Evolutionary conservation across 2,797 vertebrate species (phyloP), one percentile per base, ranked within the genome.

Genomic region (Alauda arvensis): DNA sequence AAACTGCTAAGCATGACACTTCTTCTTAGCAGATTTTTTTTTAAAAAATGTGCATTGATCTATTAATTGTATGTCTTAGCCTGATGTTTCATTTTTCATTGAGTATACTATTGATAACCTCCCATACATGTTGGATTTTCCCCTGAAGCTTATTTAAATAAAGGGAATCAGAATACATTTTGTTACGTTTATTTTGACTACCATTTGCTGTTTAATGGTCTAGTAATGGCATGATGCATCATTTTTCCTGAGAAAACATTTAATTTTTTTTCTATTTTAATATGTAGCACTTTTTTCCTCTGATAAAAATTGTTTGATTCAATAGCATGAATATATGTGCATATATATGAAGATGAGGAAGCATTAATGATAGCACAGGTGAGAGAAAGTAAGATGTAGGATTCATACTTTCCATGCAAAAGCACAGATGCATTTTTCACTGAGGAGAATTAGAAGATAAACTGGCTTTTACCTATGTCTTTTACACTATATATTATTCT

Each of bases 111-210:
- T 56, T 55, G 59, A 63, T 45, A 79, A 43, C 3, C 3, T 46
- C 9, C 14, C 0, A 16, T 6, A 57, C 0, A 12, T 26, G 6
- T 4, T n/a, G 3, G 8, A 10, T 7, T 37, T 56, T 18, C 20
- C 18, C 4, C 21, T 61, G 18, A 5, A 63, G 1, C 3, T 60
- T 77, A 9, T n/a, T 55, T 29, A 75, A 72, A 51, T 71, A 39
- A 56, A 60, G 12, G 6, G 9, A 85, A 45, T 39, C 4, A 14
- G 25, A 69, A 40, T 59, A 52, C 0, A 15, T 59, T 46, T 62
- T 66, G 2, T 51, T 37, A n/a, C 42, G 17, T 56, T 86, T 62
- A 31, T 42, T 88, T 69, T 86, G 37, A 28, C 8, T 67, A 33
- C 14, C 60, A 42, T 49, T 79, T 79, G 29, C 5, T 60, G 8